Percentiles rank a stretch among this genome's conserved stretches.
Evolutionary conservation across 2,888 invertebrate species (phyloP).

Genomic region (Tipula unca): DNA sequence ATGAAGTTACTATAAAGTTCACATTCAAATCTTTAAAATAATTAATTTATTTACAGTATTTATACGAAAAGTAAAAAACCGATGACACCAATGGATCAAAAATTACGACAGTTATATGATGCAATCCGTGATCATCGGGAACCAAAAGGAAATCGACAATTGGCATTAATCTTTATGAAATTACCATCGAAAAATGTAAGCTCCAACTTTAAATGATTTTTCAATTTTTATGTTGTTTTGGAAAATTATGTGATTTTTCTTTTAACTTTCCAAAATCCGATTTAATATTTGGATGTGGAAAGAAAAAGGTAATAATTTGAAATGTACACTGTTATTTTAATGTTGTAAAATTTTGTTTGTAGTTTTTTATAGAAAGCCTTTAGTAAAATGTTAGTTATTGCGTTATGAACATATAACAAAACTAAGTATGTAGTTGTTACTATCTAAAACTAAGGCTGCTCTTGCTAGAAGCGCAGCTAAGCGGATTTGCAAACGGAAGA

Average conservation of each 20-base stretch:
- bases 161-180: slow-evolving; percentile 92
- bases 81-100: slow-evolving; percentile 55
- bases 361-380: background rate
- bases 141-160: slow-evolving; percentile 71
- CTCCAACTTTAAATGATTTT: background rate
- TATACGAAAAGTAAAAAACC: slow-evolving; percentile 44
- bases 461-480: too few species aligned
- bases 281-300: slow-evolving; percentile 26
- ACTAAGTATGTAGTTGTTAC: too few species aligned
- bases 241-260: slow-evolving; percentile 16
- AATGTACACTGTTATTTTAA: slow-evolving; percentile 10
- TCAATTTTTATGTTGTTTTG: background rate
- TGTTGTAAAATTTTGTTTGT: slow-evolving; percentile 14
- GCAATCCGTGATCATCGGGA: slow-evolving; percentile 84
- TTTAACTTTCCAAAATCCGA: slow-evolving; percentile 17
- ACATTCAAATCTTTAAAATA: slow-evolving; percentile 2
- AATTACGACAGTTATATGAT: slow-evolving; percentile 78
- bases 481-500: too few species aligned
- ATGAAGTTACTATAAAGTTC: slow-evolving; percentile 25
- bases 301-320: slow-evolving; percentile 27
- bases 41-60: slow-evolving; percentile 31
- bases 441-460: too few species aligned
- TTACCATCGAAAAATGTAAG: slow-evolving; percentile 77
- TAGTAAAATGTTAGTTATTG: too few species aligned
- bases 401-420: too few species aligned